These are phyloP conservation scores for Gerris lacustris DNA, from an alignment of 2,888 invertebrate species.

Conservation along the genomic window DNA sequence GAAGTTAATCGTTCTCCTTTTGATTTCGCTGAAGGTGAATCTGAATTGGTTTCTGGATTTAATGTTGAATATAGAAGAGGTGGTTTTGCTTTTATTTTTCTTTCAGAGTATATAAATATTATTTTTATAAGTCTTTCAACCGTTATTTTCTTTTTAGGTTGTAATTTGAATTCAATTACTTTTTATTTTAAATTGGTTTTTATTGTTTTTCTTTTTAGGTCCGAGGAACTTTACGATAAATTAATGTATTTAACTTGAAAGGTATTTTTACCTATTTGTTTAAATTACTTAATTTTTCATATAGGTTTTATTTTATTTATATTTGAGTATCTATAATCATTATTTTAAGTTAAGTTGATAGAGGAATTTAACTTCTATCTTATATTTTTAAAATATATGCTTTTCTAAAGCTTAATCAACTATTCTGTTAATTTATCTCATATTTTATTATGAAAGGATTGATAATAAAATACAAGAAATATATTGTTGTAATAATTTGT, in stretches of 20 bases:
- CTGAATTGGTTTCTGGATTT: conserved; percentile 66
- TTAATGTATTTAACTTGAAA: too few relatives aligned
- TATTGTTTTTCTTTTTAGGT: conserved; percentile 56
- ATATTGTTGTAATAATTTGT: conserved; percentile 48
- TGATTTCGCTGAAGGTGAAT: conserved; percentile 69
- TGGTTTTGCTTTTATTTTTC: conserved; percentile 49
- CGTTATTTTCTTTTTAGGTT: conserved; percentile 49
- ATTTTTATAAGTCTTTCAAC: too few relatives aligned
- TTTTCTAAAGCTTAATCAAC: too few relatives aligned
- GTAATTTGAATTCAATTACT: conserved; percentile 45
- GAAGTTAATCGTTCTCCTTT: too few relatives aligned
- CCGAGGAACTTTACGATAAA: conserved; percentile 47
- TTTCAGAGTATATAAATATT: too few relatives aligned
- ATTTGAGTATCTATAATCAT: too few relatives aligned
- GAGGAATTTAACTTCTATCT: too few relatives aligned
- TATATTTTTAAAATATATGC: too few relatives aligned
- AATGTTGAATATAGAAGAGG: conserved; percentile 63
- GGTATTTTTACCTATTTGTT: too few relatives aligned
- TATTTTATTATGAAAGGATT: conserved; percentile 42
- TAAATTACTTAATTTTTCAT: conserved; percentile 40
- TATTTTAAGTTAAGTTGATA: too few relatives aligned
- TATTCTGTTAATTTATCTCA: too few relatives aligned
- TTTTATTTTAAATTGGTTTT: conserved; percentile 48
- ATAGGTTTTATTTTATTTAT: too few relatives aligned
- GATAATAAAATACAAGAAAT: conserved; percentile 47